Base-by-base conservation (phyloP, 2,113 vertebrate species). In the Reinhardtius hippoglossoides region DNA sequence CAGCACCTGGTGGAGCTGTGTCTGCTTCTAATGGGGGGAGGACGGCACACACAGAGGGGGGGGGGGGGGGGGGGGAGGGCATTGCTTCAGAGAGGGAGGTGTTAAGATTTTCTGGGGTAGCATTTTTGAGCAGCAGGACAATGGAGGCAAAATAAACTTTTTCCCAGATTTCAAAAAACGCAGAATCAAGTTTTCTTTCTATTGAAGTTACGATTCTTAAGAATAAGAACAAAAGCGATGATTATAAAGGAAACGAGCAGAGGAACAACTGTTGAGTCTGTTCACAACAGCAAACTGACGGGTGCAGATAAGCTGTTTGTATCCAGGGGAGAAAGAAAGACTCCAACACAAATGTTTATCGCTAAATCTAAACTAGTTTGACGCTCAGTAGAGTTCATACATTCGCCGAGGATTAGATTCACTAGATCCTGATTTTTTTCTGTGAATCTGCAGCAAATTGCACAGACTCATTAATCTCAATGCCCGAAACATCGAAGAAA, bases 1-100 rank as follows among this genome's bases (percentile, higher is more conserved):
- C 85, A 85, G 87, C 91, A 93, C 92, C 90, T 92, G 91, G 90
- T 83, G 81, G 85, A 88, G 84, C 74, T 85, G 72, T 81, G 80
- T 71, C 83, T 87, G 83, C 80, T 71, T 44, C 86, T 90, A 89
- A 88, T 82, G 61, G 67, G 82, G 74, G 78, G 65, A 78, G 70
- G 74, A 78, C 74, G 77, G 55, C 71, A 67, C 58, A 58, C 44
- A 9, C 48, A 20, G 62, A 21, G 56, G 4, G 56, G 56, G 24
- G 23, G 27, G 23, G 48, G 42, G 56, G 24, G 23, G n/a, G n/a
- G n/a, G 54, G 56, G 24, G 23, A 35, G 23, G 48, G 42, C 61
- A 75, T 78, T 75, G 37, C 31, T 72, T 64, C 67, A 27, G 69
- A 61, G n/a, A 74, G 16, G 48, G 48, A 4, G 15, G 14, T 50